Evolutionary conservation across 2,113 vertebrate species (phyloP).

Genomic region (Corydoras maculifer): DNA sequence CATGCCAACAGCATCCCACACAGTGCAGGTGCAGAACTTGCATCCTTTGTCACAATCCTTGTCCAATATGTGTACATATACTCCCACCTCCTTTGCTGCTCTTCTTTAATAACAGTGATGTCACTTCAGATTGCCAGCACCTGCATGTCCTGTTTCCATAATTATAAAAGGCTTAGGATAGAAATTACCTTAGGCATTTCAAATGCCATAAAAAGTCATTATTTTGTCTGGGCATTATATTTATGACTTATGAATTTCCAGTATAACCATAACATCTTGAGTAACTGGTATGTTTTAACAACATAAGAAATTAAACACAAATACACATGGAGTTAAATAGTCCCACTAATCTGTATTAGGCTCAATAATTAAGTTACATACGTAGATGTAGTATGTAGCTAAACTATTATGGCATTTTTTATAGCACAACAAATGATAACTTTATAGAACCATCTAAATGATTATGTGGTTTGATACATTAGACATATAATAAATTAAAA

Average conservation of each 20-base stretch:
- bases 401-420: too few species aligned
- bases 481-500: too few species aligned
- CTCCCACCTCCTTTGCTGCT: constrained; percentile 15
- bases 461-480: too few species aligned
- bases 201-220: constrained; percentile 36
- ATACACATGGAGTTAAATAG: not conserved
- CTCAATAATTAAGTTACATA: too few species aligned
- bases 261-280: constrained; percentile 15
- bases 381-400: too few species aligned
- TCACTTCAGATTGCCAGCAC: constrained; percentile 26
- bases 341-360: too few species aligned
- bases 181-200: constrained; percentile 36
- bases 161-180: constrained; percentile 31
- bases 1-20: not conserved
- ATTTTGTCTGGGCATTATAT: constrained; percentile 4
- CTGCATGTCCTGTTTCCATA: constrained; percentile 29
- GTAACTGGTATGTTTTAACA: constrained; percentile 31
- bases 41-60: too few species aligned
- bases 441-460: too few species aligned
- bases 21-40: constrained; percentile 1
- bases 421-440: too few species aligned
- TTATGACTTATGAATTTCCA: constrained; percentile 9
- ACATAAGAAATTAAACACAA: constrained; percentile 5
- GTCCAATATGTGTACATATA: not conserved
- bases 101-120: constrained; percentile 36